These are phyloP conservation scores for Hippotragus niger DNA, from an alignment of 2,113 vertebrate species.

Conservation along the genomic window DNA sequence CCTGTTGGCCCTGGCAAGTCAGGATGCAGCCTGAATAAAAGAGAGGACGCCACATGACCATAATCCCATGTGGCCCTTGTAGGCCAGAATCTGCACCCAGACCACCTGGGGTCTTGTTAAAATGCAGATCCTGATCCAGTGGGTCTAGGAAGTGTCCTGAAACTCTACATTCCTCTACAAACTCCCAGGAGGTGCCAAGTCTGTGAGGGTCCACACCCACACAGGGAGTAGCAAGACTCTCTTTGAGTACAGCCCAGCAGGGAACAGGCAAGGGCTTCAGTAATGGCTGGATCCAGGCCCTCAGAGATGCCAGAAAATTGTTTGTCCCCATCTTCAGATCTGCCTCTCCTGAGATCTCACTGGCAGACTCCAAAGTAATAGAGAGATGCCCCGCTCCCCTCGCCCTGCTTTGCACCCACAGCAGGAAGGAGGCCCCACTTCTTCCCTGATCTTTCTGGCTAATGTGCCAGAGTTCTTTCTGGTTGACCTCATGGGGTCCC, in stretches of 20 bases:
- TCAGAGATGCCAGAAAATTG: neutral
- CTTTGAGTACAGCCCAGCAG: neutral
- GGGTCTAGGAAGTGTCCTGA: neutral
- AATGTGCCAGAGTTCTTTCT: neutral
- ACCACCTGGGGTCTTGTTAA: neutral
- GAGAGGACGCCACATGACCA: neutral
- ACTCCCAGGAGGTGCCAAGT: neutral
- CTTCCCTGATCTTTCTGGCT: neutral
- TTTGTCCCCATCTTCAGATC: neutral
- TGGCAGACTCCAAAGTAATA: neutral
- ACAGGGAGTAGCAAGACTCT: no score
- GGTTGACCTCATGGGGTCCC: neutral
- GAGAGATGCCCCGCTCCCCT: neutral
- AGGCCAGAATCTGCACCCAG: neutral
- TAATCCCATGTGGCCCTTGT: neutral
- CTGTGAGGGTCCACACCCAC: neutral
- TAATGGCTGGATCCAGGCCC: neutral
- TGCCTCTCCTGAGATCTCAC: neutral
- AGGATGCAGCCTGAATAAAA: neutral
- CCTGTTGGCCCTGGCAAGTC: neutral
- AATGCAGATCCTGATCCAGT: neutral
- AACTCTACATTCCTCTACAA: neutral
- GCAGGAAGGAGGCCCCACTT: neutral
- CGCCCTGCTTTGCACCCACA: neutral
- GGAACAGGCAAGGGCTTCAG: neutral